Percentiles rank a stretch among this genome's conserved stretches.
Evolutionary conservation across 2,797 vertebrate genomes (phyloP).

Genomic region (Falco cherrug): DNA sequence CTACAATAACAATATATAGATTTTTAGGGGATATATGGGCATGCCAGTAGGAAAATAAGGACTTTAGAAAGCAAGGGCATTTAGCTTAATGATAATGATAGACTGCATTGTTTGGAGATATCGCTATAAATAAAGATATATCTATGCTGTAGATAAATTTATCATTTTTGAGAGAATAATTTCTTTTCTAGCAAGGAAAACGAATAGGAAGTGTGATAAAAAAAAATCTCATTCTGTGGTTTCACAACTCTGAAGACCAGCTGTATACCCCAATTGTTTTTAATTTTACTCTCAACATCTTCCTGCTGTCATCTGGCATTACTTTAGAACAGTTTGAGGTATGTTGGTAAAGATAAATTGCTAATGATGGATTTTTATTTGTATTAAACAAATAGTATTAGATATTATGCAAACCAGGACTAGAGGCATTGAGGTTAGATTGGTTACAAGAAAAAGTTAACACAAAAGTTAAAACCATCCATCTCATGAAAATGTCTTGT

Average conservation of each 20-base stretch:
- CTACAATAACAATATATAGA: background rate
- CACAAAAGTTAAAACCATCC: background rate
- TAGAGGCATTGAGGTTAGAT: rapidly evolving
- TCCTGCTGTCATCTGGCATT: background rate
- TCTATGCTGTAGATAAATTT: background rate
- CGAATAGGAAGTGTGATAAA: background rate
- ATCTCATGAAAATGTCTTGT: background rate
- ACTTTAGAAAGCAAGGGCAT: background rate
- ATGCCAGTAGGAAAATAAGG: background rate
- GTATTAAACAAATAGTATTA: background rate
- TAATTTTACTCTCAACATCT: background rate
- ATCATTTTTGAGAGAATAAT: background rate
- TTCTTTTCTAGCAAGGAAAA: background rate
- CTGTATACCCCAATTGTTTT: background rate
- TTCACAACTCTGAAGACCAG: background rate
- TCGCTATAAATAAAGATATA: background rate
- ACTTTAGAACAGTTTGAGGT: background rate
- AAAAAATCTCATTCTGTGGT: background rate
- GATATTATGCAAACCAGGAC: background rate
- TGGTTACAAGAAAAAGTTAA: background rate
- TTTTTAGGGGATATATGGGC: background rate
- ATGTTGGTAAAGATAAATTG: background rate
- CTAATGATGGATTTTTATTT: background rate
- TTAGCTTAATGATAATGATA: background rate
- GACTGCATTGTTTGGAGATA: background rate